A percentile compares a stretch with the other conserved stretches of the same genome.
These are phyloP conservation scores for Margaritifera margaritifera DNA, from an alignment of 2,888 invertebrate genomes.

Conservation along the genomic window DNA sequence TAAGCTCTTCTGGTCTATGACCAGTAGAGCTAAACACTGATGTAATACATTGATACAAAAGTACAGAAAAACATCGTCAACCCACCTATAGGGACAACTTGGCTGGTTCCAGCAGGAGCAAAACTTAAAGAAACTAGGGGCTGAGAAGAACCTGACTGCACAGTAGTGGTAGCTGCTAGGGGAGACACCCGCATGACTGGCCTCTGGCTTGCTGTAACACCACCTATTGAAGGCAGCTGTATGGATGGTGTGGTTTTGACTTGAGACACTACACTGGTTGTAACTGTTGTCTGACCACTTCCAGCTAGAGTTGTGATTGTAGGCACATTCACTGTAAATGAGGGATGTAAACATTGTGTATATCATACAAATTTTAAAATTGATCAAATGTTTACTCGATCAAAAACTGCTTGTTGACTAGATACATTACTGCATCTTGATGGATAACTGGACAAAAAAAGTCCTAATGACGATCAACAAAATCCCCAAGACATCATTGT, in stretches of 20 bases:
- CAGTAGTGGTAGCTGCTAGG: conserved; percentile 26
- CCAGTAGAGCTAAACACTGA: too few species aligned
- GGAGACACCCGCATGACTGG: conserved; percentile 70
- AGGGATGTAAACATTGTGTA: background rate
- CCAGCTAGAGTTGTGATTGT: conserved; percentile 45
- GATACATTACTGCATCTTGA: too few species aligned
- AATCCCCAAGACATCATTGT: too few species aligned
- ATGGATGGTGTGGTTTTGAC: conserved; percentile 47
- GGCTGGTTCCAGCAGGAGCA: too few species aligned
- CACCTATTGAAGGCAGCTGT: conserved; percentile 38
- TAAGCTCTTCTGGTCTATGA: too few species aligned
- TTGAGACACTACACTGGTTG: conserved; percentile 41
- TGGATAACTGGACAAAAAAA: too few species aligned
- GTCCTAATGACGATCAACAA: too few species aligned
- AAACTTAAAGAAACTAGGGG: background rate
- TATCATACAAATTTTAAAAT: background rate
- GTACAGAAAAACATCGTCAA: too few species aligned
- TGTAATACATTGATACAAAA: too few species aligned
- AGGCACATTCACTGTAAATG: conserved; percentile 46
- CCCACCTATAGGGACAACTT: too few species aligned
- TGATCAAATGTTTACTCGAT: background rate
- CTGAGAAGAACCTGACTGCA: conserved; percentile 5
- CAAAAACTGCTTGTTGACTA: too few species aligned
- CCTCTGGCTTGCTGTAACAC: conserved; percentile 36
- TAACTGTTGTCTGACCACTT: conserved; percentile 24